These are phyloP conservation scores for Cygnus atratus DNA, from an alignment of 2,113 vertebrate genomes.

Conservation along the genomic window DNA sequence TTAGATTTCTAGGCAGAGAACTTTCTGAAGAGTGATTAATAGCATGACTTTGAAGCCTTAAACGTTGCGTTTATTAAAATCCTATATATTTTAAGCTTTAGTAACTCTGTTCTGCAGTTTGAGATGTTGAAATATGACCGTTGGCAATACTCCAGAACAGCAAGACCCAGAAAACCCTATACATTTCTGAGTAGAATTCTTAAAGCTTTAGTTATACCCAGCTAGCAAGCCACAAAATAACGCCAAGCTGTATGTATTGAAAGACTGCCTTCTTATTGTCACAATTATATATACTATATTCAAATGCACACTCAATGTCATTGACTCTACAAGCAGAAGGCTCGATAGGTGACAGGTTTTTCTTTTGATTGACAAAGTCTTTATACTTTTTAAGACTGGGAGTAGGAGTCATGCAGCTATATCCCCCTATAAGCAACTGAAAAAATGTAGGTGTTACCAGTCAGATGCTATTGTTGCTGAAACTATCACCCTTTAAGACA, in stretches of 20 bases:
- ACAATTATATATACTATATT: not conserved
- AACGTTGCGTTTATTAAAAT: not conserved
- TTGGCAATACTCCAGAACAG: not conserved
- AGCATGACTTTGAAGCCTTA: not conserved
- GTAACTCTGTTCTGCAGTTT: not conserved
- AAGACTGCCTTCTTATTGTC: not conserved
- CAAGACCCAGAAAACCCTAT: not conserved
- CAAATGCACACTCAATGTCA: constrained; percentile 17
- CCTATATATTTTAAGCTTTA: not conserved
- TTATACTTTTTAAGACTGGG: not conserved
- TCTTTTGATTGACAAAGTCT: constrained; percentile 36
- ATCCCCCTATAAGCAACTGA: not conserved
- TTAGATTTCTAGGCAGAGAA: not conserved
- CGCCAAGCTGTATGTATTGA: not conserved
- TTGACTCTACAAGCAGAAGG: constrained; percentile 21
- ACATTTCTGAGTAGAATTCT: not conserved
- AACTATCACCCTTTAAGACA: not conserved
- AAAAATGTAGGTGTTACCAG: constrained; percentile 23
- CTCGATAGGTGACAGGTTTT: constrained; percentile 1
- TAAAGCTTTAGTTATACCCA: not conserved
- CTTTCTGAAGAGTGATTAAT: not conserved
- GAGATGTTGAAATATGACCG: not conserved
- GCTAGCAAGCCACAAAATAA: not conserved
- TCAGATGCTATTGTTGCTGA: constrained; percentile 20
- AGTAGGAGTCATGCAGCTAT: constrained; percentile 8